phyloP scores from a whole-genome alignment of 1,140 invertebrate species.

The Rhysida immarginata region DNA sequence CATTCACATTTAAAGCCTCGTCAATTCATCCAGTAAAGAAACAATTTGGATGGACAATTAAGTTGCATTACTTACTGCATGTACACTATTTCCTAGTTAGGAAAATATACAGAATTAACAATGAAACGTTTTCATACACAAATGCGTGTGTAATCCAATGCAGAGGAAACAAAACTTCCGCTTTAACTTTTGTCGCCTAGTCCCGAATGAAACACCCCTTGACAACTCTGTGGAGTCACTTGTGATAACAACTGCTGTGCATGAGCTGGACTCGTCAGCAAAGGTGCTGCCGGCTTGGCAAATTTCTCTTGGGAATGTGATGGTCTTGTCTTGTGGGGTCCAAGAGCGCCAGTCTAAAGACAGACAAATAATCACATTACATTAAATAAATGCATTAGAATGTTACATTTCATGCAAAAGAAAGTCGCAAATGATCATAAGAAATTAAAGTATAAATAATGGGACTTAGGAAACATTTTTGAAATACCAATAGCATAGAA shows the following conservation, averaged over 20 bases:
- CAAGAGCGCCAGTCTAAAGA: neutral
- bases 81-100: too few relatives aligned
- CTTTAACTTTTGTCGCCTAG: too few relatives aligned
- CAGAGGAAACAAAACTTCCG: too few relatives aligned
- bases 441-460: neutral
- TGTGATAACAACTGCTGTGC: constrained; percentile 13
- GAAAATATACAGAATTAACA: too few relatives aligned
- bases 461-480: neutral
- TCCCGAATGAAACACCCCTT: too few relatives aligned
- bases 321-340: neutral
- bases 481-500: neutral
- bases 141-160: too few relatives aligned
- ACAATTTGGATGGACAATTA: too few relatives aligned
- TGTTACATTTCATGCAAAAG: neutral
- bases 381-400: neutral
- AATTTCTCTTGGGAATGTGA: constrained; percentile 47
- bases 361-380: neutral
- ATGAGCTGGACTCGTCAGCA: neutral
- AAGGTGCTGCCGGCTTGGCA: constrained; percentile 53
- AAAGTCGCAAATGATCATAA: neutral
- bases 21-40: too few relatives aligned
- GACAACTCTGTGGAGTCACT: neutral
- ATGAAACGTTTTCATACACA: too few relatives aligned
- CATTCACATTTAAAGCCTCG: too few relatives aligned
- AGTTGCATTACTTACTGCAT: too few relatives aligned